These are phyloP conservation scores for Pyrocoelia pectoralis DNA, from an alignment of 2,888 invertebrate genomes.

Conservation along the genomic window DNA sequence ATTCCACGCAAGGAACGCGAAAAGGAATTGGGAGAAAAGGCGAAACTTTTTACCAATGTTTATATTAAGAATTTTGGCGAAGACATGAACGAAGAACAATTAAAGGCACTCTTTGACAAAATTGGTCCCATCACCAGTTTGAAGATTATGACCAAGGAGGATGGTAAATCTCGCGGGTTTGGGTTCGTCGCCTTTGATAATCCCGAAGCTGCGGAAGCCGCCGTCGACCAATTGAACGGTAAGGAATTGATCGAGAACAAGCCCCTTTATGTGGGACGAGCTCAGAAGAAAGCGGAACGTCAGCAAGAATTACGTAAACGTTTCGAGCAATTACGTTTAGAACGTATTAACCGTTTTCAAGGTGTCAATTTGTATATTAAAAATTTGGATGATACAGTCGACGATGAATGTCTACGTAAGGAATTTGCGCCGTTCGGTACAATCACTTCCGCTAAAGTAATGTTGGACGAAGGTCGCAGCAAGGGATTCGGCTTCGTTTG, in stretches of 20 bases:
- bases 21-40: slow-evolving; percentile 97
- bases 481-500: slow-evolving; percentile 99
- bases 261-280: slow-evolving; percentile 93
- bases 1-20: slow-evolving; percentile 98
- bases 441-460: slow-evolving; percentile 99
- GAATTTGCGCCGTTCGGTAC: slow-evolving; percentile 97
- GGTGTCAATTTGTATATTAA: slow-evolving; percentile 99
- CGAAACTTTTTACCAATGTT: slow-evolving; percentile 96
- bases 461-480: slow-evolving; percentile 93
- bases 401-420: slow-evolving; percentile 94
- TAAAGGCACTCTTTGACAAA: slow-evolving; percentile 89
- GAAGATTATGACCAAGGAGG: slow-evolving; percentile 92
- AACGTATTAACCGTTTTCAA: slow-evolving; percentile 85
- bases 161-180: slow-evolving; percentile 94
- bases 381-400: slow-evolving; percentile 97
- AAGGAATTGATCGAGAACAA: slow-evolving; percentile 83
- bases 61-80: slow-evolving; percentile 99
- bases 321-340: slow-evolving; percentile 95
- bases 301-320: slow-evolving; percentile 96
- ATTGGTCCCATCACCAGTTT: slow-evolving; percentile 93
- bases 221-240: slow-evolving; percentile 89
- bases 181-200: slow-evolving; percentile 99
- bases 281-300: slow-evolving; percentile 98
- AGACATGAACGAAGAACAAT: slow-evolving; percentile 88
- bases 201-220: slow-evolving; percentile 93